A percentile compares a stretch with the other conserved stretches of the same genome.
Evolutionary conservation across 2,797 vertebrate genomes (phyloP).

Genomic region (Cyclura pinguis): DNA sequence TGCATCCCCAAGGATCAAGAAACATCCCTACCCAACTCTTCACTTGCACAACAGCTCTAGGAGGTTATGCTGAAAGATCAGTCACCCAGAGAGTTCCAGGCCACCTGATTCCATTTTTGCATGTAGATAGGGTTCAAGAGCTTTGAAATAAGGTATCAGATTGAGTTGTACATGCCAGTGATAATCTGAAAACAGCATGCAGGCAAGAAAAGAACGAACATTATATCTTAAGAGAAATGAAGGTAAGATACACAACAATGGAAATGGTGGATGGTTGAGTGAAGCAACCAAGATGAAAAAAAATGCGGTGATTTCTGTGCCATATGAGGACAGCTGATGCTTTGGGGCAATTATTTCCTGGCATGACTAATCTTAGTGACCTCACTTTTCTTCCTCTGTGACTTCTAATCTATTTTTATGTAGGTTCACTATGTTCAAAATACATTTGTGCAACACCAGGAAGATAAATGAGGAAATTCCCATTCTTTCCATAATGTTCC

Average conservation of each 20-base stretch:
- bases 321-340: neutral
- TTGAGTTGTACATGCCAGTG: neutral
- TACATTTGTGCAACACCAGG: accelerated
- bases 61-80: neutral
- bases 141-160: neutral
- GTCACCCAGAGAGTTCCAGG: neutral
- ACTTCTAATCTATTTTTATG: neutral
- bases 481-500: accelerated
- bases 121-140: too few species aligned
- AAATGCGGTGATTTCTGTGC: neutral
- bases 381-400: slow-evolving; percentile 46
- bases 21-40: neutral
- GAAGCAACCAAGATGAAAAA: neutral
- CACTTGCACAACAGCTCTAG: neutral
- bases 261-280: neutral
- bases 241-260: neutral
- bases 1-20: neutral
- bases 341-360: slow-evolving; percentile 16
- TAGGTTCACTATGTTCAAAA: slow-evolving; percentile 43
- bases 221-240: neutral
- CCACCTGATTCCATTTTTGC: neutral
- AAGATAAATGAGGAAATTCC: slow-evolving; percentile 35
- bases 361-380: slow-evolving; percentile 39
- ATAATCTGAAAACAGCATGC: neutral
- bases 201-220: neutral